Evolutionary conservation across 2,888 invertebrate species (phyloP).

Genomic region (Parascotia fuliginaria): DNA sequence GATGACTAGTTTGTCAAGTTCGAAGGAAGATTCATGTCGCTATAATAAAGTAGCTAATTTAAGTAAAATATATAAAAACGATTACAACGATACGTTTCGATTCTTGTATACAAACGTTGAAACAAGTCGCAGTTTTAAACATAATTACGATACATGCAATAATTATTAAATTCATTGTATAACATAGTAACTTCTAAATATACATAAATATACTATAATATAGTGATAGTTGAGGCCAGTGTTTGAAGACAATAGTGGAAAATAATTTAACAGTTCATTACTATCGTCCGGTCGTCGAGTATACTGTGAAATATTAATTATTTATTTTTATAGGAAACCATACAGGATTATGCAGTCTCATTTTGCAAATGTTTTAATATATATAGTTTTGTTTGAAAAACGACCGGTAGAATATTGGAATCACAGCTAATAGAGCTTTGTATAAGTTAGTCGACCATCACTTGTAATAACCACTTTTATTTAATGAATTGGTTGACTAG

Average conservation of each 20-base stretch:
- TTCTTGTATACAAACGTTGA: constrained; percentile 41
- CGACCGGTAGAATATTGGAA: constrained; percentile 27
- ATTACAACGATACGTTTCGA: constrained; percentile 29
- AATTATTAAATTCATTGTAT: constrained; percentile 46
- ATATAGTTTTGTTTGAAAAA: constrained; percentile 9
- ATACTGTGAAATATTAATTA: constrained; percentile 36
- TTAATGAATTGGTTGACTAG: constrained; percentile 3
- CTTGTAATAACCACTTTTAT: neutral
- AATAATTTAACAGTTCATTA: constrained; percentile 35
- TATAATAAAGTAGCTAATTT: neutral
- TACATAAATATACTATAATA: constrained; percentile 19
- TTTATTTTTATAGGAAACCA: constrained; percentile 38
- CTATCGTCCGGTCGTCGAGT: constrained; percentile 32
- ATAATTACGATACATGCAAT: constrained; percentile 50
- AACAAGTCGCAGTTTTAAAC: constrained; percentile 40
- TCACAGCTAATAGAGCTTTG: constrained; percentile 13
- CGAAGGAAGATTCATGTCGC: neutral
- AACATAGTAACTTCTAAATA: constrained; percentile 46
- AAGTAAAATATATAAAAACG: neutral
- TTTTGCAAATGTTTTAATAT: constrained; percentile 16
- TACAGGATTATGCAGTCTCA: constrained; percentile 25
- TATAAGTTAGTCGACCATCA: constrained; percentile 4
- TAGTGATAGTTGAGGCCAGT: constrained; percentile 77
- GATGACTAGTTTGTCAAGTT: neutral
- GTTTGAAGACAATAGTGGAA: constrained; percentile 62